Percentiles rank a stretch among this genome's conserved stretches.
Evolutionary conservation across 1,140 invertebrate species (phyloP).

Genomic region (Hermetia illucens): DNA sequence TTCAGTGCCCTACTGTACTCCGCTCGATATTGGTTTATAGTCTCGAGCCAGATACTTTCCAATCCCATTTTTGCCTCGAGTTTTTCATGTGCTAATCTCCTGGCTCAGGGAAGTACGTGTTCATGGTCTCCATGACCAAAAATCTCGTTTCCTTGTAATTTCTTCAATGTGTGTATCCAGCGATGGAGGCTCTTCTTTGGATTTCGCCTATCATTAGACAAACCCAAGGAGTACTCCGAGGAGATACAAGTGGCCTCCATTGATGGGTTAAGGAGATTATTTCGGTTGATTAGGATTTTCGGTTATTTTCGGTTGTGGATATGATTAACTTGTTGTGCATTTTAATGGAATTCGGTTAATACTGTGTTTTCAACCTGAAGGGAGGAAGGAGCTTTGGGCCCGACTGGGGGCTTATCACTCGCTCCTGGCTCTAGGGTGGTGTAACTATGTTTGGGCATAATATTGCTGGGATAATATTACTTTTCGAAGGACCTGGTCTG

Average conservation of each 20-base stretch:
- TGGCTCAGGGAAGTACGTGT: neutral
- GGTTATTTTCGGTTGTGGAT: conserved; percentile 1
- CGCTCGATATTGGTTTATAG: too few species aligned
- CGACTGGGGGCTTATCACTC: too few species aligned
- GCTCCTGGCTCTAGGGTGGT: too few species aligned
- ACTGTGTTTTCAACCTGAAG: too few species aligned
- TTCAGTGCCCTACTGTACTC: too few species aligned
- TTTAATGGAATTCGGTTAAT: neutral
- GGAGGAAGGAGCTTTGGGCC: too few species aligned
- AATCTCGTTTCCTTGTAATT: conserved; percentile 1
- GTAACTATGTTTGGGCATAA: neutral
- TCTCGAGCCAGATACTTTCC: too few species aligned
- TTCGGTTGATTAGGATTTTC: neutral
- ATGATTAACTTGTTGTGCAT: conserved; percentile 1
- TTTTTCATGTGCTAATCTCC: neutral
- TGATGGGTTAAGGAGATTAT: conserved; percentile 1
- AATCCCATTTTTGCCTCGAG: too few species aligned
- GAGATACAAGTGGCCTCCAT: neutral
- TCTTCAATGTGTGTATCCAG: too few species aligned
- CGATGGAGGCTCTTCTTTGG: too few species aligned
- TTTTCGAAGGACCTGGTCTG: neutral
- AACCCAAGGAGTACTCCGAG: neutral
- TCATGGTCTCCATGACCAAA: neutral
- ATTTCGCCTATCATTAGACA: too few species aligned
- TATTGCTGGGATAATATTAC: neutral